Base-by-base conservation (phyloP, 2,888 invertebrate species). In the Tetropium fuscum region DNA sequence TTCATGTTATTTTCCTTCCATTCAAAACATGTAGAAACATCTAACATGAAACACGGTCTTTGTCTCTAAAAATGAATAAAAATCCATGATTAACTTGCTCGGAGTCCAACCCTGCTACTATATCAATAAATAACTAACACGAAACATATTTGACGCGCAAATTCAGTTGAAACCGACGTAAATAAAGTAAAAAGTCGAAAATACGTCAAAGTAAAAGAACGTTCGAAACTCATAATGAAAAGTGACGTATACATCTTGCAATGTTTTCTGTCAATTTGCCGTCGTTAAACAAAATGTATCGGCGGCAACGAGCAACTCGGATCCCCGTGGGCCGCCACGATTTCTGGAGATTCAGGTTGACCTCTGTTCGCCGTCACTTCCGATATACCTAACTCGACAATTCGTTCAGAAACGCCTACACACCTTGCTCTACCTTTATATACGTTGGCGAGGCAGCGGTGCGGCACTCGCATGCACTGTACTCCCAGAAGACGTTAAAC, bases 301-400 rank as follows among this genome's bases (percentile, higher is more conserved):
- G 58, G 44, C 48, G 43, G 27, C 34, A 36, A 36, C 41, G 54
- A 54, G 47, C 51, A 53, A 40, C 41, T 34, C 47, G 18, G 32
- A 53, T 63, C 68, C 59, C 62, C 30, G 47, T 45, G 58, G 63
- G 67, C 47, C 48, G 54, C 49, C 61, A 61, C 69, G 73, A 74
- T 73, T 75, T 71, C 73, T 66, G 45, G 53, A 70, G 69, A 68
- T 68, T 61, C 68, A 63, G 65, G 70, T 76, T 76, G 76, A 76
- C 76, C 75, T 75, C 74, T 74, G 73, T 72, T 75, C 68, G 64
- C 73, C 71, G 75, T 75, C 76, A 71, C 73, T 73, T 74, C 71
- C 70, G 71, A 75, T 74, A 40, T 27, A 72, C 55, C 41, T 73
- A 64, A 68, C 66, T 60, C 68, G 66, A 66, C 73, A 70, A n/a